phyloP scores from a whole-genome alignment of 1,140 invertebrate species.

The Oryctes rhinoceros region DNA sequence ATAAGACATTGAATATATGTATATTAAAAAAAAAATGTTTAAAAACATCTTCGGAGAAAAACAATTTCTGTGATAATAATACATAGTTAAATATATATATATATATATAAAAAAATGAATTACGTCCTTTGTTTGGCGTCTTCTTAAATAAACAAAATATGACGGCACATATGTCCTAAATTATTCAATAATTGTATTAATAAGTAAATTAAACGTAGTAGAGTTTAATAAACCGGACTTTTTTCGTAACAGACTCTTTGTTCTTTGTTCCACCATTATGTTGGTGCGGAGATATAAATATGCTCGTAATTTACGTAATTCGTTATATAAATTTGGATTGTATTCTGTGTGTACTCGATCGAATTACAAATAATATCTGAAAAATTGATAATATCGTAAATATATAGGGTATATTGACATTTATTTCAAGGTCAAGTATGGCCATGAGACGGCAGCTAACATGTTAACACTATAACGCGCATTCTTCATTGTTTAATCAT shows the following conservation, averaged over 20 bases:
- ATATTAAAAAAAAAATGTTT: too few relatives aligned
- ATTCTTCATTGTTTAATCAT: constrained; percentile 29
- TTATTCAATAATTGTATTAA: constrained; percentile 22
- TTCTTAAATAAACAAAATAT: too few relatives aligned
- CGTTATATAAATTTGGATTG: background rate
- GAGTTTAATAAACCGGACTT: constrained; percentile 34
- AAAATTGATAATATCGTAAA: constrained; percentile 28
- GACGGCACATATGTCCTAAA: background rate
- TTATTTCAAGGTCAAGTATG: constrained; percentile 24
- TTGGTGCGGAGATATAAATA: background rate
- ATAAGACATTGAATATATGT: too few relatives aligned
- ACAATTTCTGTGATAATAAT: too few relatives aligned
- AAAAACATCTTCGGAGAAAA: too few relatives aligned
- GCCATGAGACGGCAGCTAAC: constrained; percentile 21
- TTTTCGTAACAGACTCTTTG: constrained; percentile 13
- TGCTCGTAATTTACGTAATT: constrained; percentile 15
- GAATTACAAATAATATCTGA: constrained; percentile 20
- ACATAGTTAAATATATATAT: too few relatives aligned
- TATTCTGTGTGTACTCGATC: background rate
- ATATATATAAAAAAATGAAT: background rate
- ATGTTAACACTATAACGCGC: constrained; percentile 14
- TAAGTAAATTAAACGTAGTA: constrained; percentile 12
- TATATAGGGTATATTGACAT: constrained; percentile 35
- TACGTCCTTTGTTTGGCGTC: background rate
- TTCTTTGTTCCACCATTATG: background rate